Evolutionary conservation across 2,888 invertebrate genomes (phyloP).

Genomic region (Rhimphoctona megacephalus): DNA sequence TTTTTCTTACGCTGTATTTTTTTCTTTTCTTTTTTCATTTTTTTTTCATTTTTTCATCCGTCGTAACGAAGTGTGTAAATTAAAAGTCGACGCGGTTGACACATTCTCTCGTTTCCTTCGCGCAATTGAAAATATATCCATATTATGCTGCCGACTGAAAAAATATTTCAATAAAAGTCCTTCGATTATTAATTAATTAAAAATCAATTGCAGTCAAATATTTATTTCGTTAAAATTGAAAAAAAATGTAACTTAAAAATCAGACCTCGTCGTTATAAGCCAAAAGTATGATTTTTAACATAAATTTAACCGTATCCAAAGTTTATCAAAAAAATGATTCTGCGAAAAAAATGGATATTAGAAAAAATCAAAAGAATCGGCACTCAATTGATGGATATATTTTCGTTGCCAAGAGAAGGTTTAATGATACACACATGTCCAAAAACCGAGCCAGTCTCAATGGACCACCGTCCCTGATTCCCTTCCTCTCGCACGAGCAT

Average conservation of each 20-base stretch:
- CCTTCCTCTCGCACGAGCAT: constrained; percentile 75
- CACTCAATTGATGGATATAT: not conserved
- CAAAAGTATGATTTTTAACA: too few species aligned
- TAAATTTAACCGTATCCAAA: not conserved
- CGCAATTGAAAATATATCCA: constrained; percentile 1
- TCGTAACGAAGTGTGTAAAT: not conserved
- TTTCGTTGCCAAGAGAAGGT: not conserved
- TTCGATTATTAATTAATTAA: not conserved
- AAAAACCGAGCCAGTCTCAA: constrained; percentile 83
- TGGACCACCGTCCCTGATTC: constrained; percentile 81
- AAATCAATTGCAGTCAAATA: not conserved
- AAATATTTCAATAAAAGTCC: not conserved
- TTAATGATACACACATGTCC: constrained; percentile 72
- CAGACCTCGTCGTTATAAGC: too few species aligned
- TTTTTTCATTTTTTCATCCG: not conserved
- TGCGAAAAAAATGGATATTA: not conserved
- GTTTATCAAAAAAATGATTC: too few species aligned
- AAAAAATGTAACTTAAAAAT: not conserved
- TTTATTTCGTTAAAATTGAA: not conserved
- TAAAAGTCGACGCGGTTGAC: not conserved
- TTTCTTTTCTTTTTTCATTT: not conserved
- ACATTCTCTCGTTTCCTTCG: not conserved
- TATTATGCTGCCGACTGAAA: not conserved
- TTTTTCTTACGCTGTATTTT: constrained; percentile 22
- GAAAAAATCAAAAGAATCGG: not conserved